Conservation (phyloP, 2,113 vertebrate genomes). For the Ptilonorhynchus violaceus region DNA sequence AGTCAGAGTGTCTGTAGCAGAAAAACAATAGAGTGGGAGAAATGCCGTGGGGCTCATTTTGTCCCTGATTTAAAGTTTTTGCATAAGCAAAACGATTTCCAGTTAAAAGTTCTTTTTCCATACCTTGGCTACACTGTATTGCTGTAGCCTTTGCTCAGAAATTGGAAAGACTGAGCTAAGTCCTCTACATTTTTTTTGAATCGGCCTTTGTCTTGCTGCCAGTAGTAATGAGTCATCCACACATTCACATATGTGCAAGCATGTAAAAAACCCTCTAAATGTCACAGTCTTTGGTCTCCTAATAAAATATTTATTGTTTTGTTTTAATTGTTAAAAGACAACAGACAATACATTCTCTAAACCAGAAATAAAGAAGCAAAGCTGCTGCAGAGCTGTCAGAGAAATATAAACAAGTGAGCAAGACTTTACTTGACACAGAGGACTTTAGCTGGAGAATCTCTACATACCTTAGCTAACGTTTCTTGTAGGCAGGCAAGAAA, state of each 20-base stretch:
- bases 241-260: not conserved
- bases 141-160: not conserved
- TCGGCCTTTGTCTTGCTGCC: not conserved
- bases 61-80: not conserved
- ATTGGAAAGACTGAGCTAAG: not conserved
- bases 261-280: not conserved
- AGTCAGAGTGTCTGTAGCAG: not conserved
- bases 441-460: not conserved
- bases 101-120: not conserved
- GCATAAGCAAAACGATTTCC: not conserved
- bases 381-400: not conserved
- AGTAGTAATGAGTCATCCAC: not conserved
- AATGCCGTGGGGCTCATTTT: not conserved
- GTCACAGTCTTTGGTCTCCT: not conserved
- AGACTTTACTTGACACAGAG: not conserved
- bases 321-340: not conserved
- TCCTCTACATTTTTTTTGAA: not conserved
- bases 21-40: not conserved
- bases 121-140: not conserved
- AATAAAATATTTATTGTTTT: not conserved
- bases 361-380: not conserved
- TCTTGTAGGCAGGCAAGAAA: not conserved
- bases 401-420: not conserved
- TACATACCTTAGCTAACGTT: not conserved
- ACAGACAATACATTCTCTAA: not conserved